These are phyloP conservation scores for Zaprionus inermis DNA, from an alignment of 1,140 invertebrate genomes.

Conservation along the genomic window DNA sequence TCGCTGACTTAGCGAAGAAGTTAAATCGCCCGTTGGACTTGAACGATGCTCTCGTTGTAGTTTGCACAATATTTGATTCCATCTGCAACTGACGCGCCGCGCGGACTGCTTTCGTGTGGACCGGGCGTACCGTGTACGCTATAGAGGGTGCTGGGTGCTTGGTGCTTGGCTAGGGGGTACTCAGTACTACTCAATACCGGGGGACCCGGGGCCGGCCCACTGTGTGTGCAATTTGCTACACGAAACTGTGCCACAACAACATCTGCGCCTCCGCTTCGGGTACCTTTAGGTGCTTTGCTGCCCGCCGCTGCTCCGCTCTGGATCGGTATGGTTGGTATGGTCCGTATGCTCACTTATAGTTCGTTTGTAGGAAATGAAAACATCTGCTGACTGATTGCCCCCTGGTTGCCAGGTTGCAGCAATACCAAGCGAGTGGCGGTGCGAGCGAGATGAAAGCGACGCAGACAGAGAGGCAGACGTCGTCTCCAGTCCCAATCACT, in stretches of 20 bases:
- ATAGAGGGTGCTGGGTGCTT: neutral
- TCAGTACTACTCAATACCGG: slow-evolving; percentile 25
- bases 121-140: neutral
- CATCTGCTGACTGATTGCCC: slow-evolving; percentile 82
- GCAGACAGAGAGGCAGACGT: neutral
- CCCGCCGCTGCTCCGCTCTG: neutral
- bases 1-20: slow-evolving; percentile 51
- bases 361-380: slow-evolving; percentile 79
- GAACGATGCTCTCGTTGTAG: slow-evolving; percentile 69
- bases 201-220: slow-evolving; percentile 61
- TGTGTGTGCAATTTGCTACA: slow-evolving; percentile 81
- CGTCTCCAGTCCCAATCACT: slow-evolving; percentile 67
- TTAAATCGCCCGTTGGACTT: slow-evolving; percentile 65
- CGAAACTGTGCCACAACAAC: slow-evolving; percentile 74
- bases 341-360: slow-evolving; percentile 52
- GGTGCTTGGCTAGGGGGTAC: slow-evolving; percentile 11
- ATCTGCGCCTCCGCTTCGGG: slow-evolving; percentile 40
- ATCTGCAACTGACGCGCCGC: slow-evolving; percentile 55
- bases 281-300: slow-evolving; percentile 58
- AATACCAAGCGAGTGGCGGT: slow-evolving; percentile 10
- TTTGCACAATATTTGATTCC: slow-evolving; percentile 83
- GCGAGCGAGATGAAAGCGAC: neutral
- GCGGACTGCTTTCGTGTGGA: neutral
- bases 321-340: slow-evolving; percentile 3
- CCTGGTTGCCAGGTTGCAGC: slow-evolving; percentile 59